Percentiles rank a stretch among this genome's conserved stretches.
Conservation (phyloP, 1,140 invertebrate species). For the Asbolus verrucosus region DNA sequence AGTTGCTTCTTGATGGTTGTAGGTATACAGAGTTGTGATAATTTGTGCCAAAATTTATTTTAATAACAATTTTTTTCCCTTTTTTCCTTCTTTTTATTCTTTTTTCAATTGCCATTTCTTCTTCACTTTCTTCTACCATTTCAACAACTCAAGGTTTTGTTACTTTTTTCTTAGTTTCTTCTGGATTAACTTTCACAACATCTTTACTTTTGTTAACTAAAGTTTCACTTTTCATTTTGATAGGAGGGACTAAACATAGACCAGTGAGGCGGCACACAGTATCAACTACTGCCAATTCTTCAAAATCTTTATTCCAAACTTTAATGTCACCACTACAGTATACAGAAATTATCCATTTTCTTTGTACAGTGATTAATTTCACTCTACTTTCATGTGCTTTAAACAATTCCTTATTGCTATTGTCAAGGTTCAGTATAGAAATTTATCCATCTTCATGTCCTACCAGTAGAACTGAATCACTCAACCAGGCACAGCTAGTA, state of each 20-base stretch:
- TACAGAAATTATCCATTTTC: conserved; percentile 67
- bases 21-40: too few relatives aligned
- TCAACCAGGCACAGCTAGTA: conserved; percentile 73
- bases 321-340: conserved; percentile 85
- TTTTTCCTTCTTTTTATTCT: too few relatives aligned
- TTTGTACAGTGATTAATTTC: conserved; percentile 72
- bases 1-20: too few relatives aligned
- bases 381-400: conserved; percentile 76
- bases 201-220: conserved; percentile 27
- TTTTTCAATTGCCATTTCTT: too few relatives aligned
- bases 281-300: conserved; percentile 67
- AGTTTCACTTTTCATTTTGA: conserved; percentile 52
- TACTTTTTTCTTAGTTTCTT: conserved; percentile 45
- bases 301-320: conserved; percentile 74
- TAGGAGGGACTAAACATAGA: conserved; percentile 65
- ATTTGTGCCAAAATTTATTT: too few relatives aligned
- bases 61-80: too few relatives aligned
- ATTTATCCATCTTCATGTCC: conserved; percentile 81
- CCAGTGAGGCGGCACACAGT: conserved; percentile 74
- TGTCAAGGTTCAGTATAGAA: conserved; percentile 57
- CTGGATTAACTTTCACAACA: conserved; percentile 45
- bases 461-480: conserved; percentile 73
- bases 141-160: too few relatives aligned
- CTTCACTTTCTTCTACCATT: too few relatives aligned
- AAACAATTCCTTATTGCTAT: conserved; percentile 66